Evolutionary conservation across 2,888 invertebrate genomes (phyloP).

Genomic region (Orgyia antiqua): DNA sequence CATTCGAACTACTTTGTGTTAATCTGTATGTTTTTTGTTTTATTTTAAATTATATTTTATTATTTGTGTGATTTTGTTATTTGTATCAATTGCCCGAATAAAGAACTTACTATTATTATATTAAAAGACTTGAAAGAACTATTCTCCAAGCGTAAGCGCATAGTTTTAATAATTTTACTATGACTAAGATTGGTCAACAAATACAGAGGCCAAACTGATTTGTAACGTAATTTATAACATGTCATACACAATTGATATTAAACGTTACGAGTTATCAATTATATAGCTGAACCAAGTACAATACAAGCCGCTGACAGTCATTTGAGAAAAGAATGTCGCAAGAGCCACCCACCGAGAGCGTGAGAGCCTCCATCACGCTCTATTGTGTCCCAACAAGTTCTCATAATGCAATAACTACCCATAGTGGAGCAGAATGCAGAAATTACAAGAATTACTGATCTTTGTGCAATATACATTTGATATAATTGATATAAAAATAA

Average conservation of each 20-base stretch:
- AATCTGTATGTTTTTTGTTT: too few species aligned
- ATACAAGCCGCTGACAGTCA: conserved; percentile 35
- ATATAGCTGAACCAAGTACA: conserved; percentile 29
- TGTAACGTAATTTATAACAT: too few species aligned
- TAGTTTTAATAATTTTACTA: too few species aligned
- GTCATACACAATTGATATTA: conserved; percentile 26
- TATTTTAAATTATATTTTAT: too few species aligned
- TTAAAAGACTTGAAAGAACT: too few species aligned
- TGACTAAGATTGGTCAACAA: too few species aligned
- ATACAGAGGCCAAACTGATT: too few species aligned
- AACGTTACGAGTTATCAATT: conserved; percentile 32
- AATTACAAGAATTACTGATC: conserved; percentile 40
- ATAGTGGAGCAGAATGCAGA: conserved; percentile 49
- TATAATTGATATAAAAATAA: conserved; percentile 23
- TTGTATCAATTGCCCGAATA: too few species aligned
- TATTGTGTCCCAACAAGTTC: conserved; percentile 62
- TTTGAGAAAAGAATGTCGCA: conserved; percentile 52
- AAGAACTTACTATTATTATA: too few species aligned
- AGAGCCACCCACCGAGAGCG: conserved; percentile 62
- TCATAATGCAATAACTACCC: conserved; percentile 50
- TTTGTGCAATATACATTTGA: conserved; percentile 36
- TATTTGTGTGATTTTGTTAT: too few species aligned
- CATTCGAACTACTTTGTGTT: too few species aligned
- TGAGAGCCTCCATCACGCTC: conserved; percentile 41
- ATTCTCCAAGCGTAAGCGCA: too few species aligned